Evolutionary conservation across 2,113 vertebrate genomes (phyloP).

Genomic region (Dasypus novemcinctus): DNA sequence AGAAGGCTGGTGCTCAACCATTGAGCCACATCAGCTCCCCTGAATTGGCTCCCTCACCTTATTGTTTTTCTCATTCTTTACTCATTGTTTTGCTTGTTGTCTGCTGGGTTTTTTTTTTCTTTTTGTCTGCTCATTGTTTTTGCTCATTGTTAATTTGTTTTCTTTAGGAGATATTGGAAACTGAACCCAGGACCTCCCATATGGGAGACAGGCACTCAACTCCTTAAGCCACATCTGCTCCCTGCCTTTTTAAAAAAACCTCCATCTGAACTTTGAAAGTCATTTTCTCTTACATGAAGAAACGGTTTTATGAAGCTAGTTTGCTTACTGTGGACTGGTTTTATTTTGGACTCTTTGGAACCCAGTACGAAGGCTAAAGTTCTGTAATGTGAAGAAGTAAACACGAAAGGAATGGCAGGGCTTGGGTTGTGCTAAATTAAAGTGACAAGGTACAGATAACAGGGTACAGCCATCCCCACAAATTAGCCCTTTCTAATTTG

Average conservation of each 20-base stretch:
- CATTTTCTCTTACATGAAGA: slow-evolving; percentile 26
- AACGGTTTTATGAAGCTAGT: slow-evolving; percentile 50
- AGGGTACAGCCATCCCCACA: slow-evolving; percentile 74
- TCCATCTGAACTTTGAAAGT: slow-evolving; percentile 25
- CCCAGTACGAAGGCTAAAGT: slow-evolving; percentile 39
- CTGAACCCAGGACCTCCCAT: too few species aligned
- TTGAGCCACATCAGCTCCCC: too few species aligned
- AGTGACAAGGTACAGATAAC: slow-evolving; percentile 75
- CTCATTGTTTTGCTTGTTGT: too few species aligned
- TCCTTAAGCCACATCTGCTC: too few species aligned
- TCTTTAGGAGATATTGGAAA: too few species aligned
- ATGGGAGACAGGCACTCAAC: too few species aligned
- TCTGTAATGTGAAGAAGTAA: slow-evolving; percentile 56
- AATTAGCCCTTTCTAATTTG: slow-evolving; percentile 81
- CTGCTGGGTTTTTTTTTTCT: too few species aligned
- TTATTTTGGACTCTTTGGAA: slow-evolving; percentile 65
- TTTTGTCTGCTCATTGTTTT: too few species aligned
- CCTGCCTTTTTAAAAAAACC: background rate
- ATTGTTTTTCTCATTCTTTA: too few species aligned
- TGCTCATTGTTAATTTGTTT: too few species aligned
- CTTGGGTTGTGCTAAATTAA: slow-evolving; percentile 74
- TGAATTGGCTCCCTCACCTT: too few species aligned
- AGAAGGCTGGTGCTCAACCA: too few species aligned
- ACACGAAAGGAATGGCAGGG: slow-evolving; percentile 57
- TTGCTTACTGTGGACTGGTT: slow-evolving; percentile 64